These are phyloP conservation scores for Ceraclea dissimilis DNA, from an alignment of 2,888 invertebrate genomes.

Conservation along the genomic window DNA sequence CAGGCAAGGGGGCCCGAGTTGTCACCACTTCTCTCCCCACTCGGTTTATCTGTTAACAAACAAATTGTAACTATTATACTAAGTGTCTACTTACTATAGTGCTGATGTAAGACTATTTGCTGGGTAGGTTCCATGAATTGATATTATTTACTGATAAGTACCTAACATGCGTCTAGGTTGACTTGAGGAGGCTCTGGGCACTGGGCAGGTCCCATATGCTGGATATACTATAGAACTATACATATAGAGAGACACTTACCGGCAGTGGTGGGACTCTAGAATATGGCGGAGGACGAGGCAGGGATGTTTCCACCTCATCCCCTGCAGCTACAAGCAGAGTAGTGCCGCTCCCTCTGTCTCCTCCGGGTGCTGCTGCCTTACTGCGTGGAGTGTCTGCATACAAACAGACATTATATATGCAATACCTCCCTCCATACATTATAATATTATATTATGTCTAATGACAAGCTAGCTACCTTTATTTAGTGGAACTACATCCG, in stretches of 20 bases:
- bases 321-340: not conserved
- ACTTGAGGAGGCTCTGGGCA: no score
- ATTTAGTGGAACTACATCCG: slow-evolving; percentile 80
- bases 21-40: slow-evolving; percentile 58
- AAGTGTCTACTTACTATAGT: not conserved
- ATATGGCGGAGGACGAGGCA: slow-evolving; percentile 24
- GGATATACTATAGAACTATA: no score
- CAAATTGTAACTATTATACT: not conserved
- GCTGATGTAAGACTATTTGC: no score
- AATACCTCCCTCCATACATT: no score
- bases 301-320: slow-evolving; percentile 6
- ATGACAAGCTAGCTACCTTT: no score
- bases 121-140: no score
- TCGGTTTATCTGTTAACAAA: slow-evolving; percentile 14
- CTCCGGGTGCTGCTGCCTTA: not conserved
- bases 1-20: slow-evolving; percentile 62
- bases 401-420: not conserved
- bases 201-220: no score
- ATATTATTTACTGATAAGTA: no score
- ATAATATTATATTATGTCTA: no score
- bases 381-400: not conserved
- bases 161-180: no score
- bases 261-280: slow-evolving; percentile 15
- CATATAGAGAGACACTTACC: not conserved
- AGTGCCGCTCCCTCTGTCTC: not conserved